Conservation (phyloP, 2,113 vertebrate genomes). For the Emberiza fucata region DNA sequence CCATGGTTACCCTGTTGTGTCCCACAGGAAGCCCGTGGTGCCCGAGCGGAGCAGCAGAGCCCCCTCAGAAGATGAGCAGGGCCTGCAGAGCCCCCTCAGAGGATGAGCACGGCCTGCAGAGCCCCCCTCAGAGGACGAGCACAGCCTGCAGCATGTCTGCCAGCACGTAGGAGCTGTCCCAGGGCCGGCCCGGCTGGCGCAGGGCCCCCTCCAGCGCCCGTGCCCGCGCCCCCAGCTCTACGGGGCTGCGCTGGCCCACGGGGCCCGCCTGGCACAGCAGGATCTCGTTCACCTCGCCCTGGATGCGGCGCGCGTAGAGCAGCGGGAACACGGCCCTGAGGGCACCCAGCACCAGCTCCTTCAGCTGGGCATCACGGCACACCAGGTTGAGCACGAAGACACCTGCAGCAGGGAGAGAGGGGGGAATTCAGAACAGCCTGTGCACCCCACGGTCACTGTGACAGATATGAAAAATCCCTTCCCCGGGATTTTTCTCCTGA, state of each 20-base stretch:
- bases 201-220: constrained; percentile 78
- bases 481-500: too few relatives aligned
- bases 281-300: constrained; percentile 91
- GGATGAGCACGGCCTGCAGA: constrained; percentile 37
- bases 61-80: too few relatives aligned
- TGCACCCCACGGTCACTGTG: fast-evolving
- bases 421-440: not conserved
- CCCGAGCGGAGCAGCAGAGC: too few relatives aligned
- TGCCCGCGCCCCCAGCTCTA: constrained; percentile 71
- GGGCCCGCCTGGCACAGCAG: constrained; percentile 74
- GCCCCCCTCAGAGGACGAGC: too few relatives aligned
- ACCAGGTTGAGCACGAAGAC: constrained; percentile 93
- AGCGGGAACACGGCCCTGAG: constrained; percentile 79
- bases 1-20: fast-evolving
- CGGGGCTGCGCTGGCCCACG: not conserved
- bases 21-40: fast-evolving
- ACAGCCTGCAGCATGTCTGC: constrained; percentile 74
- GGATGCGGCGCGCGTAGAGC: constrained; percentile 79
- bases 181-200: constrained; percentile 50
- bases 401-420: constrained; percentile 67
- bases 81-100: too few relatives aligned
- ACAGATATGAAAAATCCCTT: too few relatives aligned
- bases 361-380: constrained; percentile 83
- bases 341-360: constrained; percentile 77
- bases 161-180: constrained; percentile 77